A percentile compares a stretch with the other conserved stretches of the same genome.
phyloP scores from a whole-genome alignment of 1,140 invertebrate species.

The Drosophila ambigua region DNA sequence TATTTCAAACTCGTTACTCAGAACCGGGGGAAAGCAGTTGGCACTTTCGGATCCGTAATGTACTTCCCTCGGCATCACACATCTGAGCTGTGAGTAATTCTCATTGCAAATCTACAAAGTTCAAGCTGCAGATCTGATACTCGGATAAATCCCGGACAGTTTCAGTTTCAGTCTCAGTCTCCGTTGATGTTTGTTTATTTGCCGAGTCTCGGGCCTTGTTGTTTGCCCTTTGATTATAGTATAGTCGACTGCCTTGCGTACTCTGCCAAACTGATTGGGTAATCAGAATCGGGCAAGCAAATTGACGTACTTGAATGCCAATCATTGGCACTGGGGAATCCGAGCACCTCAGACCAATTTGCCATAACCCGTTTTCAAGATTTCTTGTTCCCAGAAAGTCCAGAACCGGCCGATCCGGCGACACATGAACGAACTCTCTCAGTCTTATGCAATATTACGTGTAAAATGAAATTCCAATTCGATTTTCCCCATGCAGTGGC shows the following conservation, averaged over 20 bases:
- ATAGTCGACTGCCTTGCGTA: constrained; percentile 13
- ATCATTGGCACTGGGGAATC: neutral
- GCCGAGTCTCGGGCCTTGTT: constrained; percentile 1
- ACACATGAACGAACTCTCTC: constrained; percentile 2
- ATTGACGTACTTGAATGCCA: too few relatives aligned
- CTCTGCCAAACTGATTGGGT: constrained; percentile 23
- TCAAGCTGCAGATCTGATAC: constrained; percentile 27
- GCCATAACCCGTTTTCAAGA: constrained; percentile 25
- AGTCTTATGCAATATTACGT: constrained; percentile 1
- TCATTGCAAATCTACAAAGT: constrained; percentile 28
- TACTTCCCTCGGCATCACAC: constrained; percentile 5
- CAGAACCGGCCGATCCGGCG: neutral
- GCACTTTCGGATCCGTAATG: constrained; percentile 18
- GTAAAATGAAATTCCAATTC: constrained; percentile 9
- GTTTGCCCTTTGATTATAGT: constrained; percentile 33
- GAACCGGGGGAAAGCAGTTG: constrained; percentile 23
- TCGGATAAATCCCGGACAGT: neutral
- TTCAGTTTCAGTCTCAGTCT: constrained; percentile 17
- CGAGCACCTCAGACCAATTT: constrained; percentile 16
- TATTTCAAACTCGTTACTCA: constrained; percentile 60
- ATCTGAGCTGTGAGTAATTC: neutral
- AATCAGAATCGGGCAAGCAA: constrained; percentile 8
- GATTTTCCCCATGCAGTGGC: neutral
- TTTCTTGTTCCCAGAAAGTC: constrained; percentile 7
- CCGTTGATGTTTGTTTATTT: constrained; percentile 20